phyloP scores from a whole-genome alignment of 2,797 vertebrate species.

The Esox masquinongy region DNA sequence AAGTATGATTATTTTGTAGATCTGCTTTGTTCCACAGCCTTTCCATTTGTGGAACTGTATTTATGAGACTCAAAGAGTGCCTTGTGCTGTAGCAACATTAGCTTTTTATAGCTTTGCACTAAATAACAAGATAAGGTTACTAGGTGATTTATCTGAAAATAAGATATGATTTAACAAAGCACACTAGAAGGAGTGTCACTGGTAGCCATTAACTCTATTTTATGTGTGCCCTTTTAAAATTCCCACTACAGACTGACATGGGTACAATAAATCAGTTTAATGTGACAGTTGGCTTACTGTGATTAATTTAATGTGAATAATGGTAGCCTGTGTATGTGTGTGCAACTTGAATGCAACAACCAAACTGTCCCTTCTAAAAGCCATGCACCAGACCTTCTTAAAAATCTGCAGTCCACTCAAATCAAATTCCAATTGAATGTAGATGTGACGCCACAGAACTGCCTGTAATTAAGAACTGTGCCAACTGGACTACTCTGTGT shows the following conservation, averaged over 20 bases:
- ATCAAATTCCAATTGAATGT: conserved; percentile 52
- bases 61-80: neutral
- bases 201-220: conserved; percentile 20
- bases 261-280: conserved; percentile 51
- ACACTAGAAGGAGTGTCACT: conserved; percentile 27
- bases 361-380: conserved; percentile 70
- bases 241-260: neutral
- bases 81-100: conserved; percentile 37
- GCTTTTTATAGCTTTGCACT: conserved; percentile 44
- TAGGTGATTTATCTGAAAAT: conserved; percentile 31
- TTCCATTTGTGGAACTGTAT: conserved; percentile 28
- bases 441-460: conserved; percentile 34
- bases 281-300: conserved; percentile 36
- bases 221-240: conserved; percentile 5
- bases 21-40: neutral
- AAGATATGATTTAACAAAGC: conserved; percentile 19
- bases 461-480: conserved; percentile 25
- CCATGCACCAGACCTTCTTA: conserved; percentile 59
- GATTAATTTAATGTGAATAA: conserved; percentile 49
- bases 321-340: conserved; percentile 29
- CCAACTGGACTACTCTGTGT: conserved; percentile 17
- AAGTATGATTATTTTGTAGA: neutral
- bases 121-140: conserved; percentile 51
- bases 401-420: conserved; percentile 65
- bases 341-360: conserved; percentile 57